Percentiles rank a stretch among this genome's conserved stretches.
Evolutionary conservation across 2,113 vertebrate genomes (phyloP).

Genomic region (Marmota monax): DNA sequence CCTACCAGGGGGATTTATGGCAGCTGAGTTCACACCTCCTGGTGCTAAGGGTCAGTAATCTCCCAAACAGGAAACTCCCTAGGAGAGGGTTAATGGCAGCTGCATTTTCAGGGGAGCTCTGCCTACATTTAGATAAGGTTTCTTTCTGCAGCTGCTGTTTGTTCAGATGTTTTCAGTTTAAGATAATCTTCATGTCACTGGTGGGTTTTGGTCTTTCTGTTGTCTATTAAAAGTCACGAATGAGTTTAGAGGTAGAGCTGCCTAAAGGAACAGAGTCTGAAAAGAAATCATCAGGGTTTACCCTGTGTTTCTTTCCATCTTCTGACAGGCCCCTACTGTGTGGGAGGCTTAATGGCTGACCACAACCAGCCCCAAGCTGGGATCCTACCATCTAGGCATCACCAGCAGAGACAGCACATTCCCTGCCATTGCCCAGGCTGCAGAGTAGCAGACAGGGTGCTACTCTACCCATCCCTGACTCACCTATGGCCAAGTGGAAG

Average conservation of each 20-base stretch:
- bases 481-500: neutral
- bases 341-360: neutral
- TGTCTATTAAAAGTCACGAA: neutral
- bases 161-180: constrained; percentile 69
- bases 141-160: constrained; percentile 67
- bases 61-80: constrained; percentile 61
- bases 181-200: constrained; percentile 45
- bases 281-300: neutral
- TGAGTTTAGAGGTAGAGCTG: constrained; percentile 32
- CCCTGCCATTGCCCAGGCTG: neutral
- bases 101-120: constrained; percentile 41
- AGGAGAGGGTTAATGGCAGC: constrained; percentile 18
- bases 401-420: constrained; percentile 4
- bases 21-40: constrained; percentile 56
- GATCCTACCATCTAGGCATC: neutral
- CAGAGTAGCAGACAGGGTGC: neutral
- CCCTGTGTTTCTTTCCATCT: neutral
- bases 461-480: neutral
- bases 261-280: neutral
- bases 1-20: constrained; percentile 21
- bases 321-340: neutral
- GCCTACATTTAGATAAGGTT: constrained; percentile 63
- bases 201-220: neutral
- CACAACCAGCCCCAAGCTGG: neutral
- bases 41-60: constrained; percentile 63